These are phyloP conservation scores for Junonia oenone DNA, from an alignment of 2,888 invertebrate species.

Conservation along the genomic window DNA sequence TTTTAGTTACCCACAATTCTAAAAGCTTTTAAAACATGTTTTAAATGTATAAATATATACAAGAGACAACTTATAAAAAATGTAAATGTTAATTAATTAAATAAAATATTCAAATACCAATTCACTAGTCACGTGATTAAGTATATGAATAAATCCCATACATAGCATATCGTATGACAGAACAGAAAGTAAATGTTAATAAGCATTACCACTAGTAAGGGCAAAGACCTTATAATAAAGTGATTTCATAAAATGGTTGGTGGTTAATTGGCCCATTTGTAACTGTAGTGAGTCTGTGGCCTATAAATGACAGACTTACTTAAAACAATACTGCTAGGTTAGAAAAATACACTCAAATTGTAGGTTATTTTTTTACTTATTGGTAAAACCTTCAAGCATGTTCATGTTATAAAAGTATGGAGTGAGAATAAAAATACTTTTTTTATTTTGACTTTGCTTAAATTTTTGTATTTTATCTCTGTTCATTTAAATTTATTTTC, in stretches of 20 bases:
- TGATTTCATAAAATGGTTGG: slow-evolving; percentile 23
- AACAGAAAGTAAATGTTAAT: slow-evolving; percentile 16
- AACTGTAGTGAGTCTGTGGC: slow-evolving; percentile 3
- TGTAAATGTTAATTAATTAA: neutral
- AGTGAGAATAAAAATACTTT: too few relatives aligned
- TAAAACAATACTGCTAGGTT: neutral
- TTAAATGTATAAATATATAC: neutral
- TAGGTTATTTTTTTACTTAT: too few relatives aligned
- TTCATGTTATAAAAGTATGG: too few relatives aligned
- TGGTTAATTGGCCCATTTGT: slow-evolving; percentile 26
- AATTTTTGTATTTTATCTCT: too few relatives aligned
- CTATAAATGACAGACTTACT: neutral
- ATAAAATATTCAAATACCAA: neutral
- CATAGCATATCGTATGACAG: slow-evolving; percentile 3
- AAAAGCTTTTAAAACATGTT: too few relatives aligned
- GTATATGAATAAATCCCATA: neutral
- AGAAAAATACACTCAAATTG: neutral
- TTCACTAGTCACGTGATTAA: neutral
- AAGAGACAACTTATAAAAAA: neutral
- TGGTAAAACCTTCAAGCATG: too few relatives aligned
- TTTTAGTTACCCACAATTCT: too few relatives aligned
- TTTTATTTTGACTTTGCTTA: too few relatives aligned
- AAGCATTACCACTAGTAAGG: slow-evolving; percentile 15
- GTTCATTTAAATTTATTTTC: too few relatives aligned
- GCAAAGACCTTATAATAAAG: slow-evolving; percentile 25